Conservation (phyloP, 2,113 vertebrate species). For the Hystrix cristata region DNA sequence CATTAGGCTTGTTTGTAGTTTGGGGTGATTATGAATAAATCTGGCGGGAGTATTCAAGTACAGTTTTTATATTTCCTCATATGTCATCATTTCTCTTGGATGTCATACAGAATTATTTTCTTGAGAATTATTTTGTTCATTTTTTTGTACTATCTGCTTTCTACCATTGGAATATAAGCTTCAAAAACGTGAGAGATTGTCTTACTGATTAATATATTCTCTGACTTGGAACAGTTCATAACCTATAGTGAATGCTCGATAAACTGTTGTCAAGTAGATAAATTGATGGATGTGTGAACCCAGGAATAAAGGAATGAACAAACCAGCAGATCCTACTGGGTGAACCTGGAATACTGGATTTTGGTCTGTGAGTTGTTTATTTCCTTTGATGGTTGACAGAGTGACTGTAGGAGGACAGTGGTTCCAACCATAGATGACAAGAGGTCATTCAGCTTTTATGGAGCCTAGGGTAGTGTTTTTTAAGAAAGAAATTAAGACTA, state of each 20-base stretch:
- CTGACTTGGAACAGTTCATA: background rate
- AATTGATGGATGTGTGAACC: constrained; percentile 10
- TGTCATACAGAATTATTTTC: constrained; percentile 50
- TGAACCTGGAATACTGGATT: constrained; percentile 14
- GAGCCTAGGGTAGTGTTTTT: background rate
- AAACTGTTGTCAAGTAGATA: constrained; percentile 5
- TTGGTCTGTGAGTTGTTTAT: background rate
- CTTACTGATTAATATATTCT: background rate
- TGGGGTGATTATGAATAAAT: constrained; percentile 10
- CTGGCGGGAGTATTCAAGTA: background rate
- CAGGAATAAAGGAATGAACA: background rate
- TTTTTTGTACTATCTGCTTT: constrained; percentile 16
- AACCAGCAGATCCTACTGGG: background rate
- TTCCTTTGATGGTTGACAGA: constrained; percentile 17
- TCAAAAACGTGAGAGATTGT: background rate
- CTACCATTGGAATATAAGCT: background rate
- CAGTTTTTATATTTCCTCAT: background rate
- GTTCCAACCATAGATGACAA: background rate
- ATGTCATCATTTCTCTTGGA: constrained; percentile 38
- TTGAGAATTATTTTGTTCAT: constrained; percentile 44
- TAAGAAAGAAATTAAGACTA: background rate
- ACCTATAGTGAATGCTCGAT: background rate
- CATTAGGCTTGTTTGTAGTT: constrained; percentile 28
- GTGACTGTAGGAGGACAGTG: background rate
- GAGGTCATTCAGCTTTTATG: background rate